phyloP scores from a whole-genome alignment of 2,113 vertebrate genomes.

The Eleginops maclovinus region DNA sequence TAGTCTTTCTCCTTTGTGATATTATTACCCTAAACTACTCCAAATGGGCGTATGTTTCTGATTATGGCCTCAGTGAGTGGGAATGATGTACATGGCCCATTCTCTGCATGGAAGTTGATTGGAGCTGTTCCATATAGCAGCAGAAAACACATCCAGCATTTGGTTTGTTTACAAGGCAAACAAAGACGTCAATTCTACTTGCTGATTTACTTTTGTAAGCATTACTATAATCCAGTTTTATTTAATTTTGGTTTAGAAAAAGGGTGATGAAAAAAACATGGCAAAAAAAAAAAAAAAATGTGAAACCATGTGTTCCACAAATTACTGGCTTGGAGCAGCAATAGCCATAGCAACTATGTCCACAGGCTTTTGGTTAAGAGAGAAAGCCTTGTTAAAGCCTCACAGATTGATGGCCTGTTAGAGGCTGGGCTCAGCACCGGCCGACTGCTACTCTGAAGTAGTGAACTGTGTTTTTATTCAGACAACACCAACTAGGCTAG shows the following conservation, averaged over 20 bases:
- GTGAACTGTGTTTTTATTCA: slow-evolving; percentile 58
- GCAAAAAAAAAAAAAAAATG: slow-evolving; percentile 43
- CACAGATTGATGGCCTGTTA: slow-evolving; percentile 79
- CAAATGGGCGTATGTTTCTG: slow-evolving; percentile 79
- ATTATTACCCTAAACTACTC: slow-evolving; percentile 80
- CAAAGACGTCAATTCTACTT: slow-evolving; percentile 39
- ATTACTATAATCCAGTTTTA: slow-evolving; percentile 48
- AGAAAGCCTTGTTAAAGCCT: slow-evolving; percentile 77
- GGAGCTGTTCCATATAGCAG: slow-evolving; percentile 72
- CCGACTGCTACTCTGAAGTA: slow-evolving; percentile 31
- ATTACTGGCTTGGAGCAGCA: slow-evolving; percentile 71
- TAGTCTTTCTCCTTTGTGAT: slow-evolving; percentile 79
- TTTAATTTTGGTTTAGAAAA: slow-evolving; percentile 38
- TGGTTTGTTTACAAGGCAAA: slow-evolving; percentile 66
- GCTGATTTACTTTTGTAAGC: slow-evolving; percentile 42
- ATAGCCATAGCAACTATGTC: slow-evolving; percentile 82
- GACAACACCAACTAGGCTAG: slow-evolving; percentile 42
- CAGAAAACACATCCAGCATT: slow-evolving; percentile 54
- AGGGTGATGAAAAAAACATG: slow-evolving; percentile 18
- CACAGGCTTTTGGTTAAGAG: slow-evolving; percentile 78
- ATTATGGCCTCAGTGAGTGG: slow-evolving; percentile 72
- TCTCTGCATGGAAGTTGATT: slow-evolving; percentile 67
- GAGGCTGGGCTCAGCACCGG: slow-evolving; percentile 49
- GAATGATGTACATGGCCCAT: slow-evolving; percentile 72
- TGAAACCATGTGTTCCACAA: slow-evolving; percentile 76